phyloP scores from a whole-genome alignment of 2,113 vertebrate genomes.

The Elephas maximus region DNA sequence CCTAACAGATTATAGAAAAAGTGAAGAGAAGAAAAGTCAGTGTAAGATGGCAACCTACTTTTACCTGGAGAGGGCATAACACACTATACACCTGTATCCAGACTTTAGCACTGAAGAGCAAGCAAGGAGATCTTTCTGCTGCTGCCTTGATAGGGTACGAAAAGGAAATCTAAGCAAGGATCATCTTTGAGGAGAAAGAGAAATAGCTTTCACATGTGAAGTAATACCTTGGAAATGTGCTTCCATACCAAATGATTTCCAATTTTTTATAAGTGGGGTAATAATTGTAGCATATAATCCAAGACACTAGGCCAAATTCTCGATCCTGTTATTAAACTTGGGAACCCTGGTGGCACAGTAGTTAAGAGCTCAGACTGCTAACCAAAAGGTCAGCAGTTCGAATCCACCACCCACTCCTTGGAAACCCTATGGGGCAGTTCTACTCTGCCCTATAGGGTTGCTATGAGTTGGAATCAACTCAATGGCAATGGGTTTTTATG shows the following conservation, averaged over 20 bases:
- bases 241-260: not conserved
- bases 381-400: no score
- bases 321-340: not conserved
- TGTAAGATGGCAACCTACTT: not conserved
- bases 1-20: conserved; percentile 31
- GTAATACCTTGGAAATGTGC: not conserved
- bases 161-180: not conserved
- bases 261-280: not conserved
- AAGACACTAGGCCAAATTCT: not conserved
- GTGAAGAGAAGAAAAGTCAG: not conserved
- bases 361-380: no score
- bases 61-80: not conserved
- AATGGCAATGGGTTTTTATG: not conserved
- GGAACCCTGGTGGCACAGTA: no score
- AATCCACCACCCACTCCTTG: no score
- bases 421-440: no score
- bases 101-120: not conserved
- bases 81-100: not conserved
- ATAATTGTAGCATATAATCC: not conserved
- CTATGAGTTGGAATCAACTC: no score
- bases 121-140: not conserved
- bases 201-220: not conserved
- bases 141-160: not conserved
- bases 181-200: not conserved
- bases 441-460: no score